Evolutionary conservation across 2,888 invertebrate genomes (phyloP), one percentile per base, ranked within the genome.

Genomic region (Nemapogon koenigi): DNA sequence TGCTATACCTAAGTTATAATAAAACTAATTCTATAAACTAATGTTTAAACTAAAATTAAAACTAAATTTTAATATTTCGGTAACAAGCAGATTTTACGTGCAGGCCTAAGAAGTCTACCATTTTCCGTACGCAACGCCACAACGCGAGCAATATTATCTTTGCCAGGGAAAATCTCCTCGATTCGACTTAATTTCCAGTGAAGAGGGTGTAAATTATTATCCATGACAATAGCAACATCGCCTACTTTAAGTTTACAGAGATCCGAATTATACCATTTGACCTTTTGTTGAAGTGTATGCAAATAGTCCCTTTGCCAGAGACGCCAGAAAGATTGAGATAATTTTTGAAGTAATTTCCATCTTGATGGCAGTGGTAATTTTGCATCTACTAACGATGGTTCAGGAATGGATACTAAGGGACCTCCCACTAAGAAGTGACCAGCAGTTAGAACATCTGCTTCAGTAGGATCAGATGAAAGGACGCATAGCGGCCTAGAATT

Each of bases 401-500:
- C 42, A 1, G 42, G 39, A 1, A 42, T 15, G 4, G 42, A 31
- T 6, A 41, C 41, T 4, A 43, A 26, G 11, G 43, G 41, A 32
- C 43, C 39, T n/a, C 48, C 45, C 2, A 48, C 37, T 16, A 46
- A 27, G 35, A 48, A 46, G 30, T 46, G 46, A 7, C 42, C 44
- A 0, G 45, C 43, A n/a, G 45, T 48, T 16, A 46, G 37, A 4
- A 41, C 39, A 4, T 17, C 16, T 1, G 30, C 27, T 15, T 42
- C 43, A n/a, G 30, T 39, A n/a, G 40, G 38, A 14, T 41, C 39
- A 10, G 36, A 27, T 1, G 42, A 39, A 7, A 42, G 18, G 28
- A 14, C 17, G 37, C 42, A 42, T 2, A 54, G 27, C 3, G 51
- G 49, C 17, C 49, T 33, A 6, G 47, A 50, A 35, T 52, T 51